Base-by-base conservation (phyloP, 2,888 invertebrate species). In the Antheraea yamamai region DNA sequence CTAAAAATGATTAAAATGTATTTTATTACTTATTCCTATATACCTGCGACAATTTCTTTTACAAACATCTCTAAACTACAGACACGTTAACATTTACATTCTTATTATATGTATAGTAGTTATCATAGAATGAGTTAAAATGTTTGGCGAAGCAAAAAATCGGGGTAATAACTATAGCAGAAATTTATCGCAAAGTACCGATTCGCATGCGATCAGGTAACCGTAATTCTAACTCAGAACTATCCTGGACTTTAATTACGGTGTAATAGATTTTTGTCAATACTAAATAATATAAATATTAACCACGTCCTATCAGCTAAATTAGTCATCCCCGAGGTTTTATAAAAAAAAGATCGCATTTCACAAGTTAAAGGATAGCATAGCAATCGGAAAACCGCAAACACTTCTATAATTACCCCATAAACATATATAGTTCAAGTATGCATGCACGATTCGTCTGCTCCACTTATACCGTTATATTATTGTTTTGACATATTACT, bases 371-470 rank as follows among this genome's bases (percentile, higher is more conserved):
- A 58, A 1, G 58, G 58, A 58, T n/a, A 58, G n/a, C 6, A n/a
- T 7, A n/a, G 6, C 58, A 58, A n/a, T 58, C 58, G 58, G n/a
- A 58, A 58, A 58, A 30, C 58, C 58, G n/a, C 58, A 58, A 58
- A 2, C 58, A n/a, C 10, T 58, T 58, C 58, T n/a, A 58, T 58
- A 58, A n/a, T 58, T 58, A 64, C 26, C 12, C 12, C 3, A 26
- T 64, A 64, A 20, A 58, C n/a, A 61, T 64, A 61, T 64, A 26
- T 14, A 64, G 64, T 64, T 64, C 64, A 55, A 26, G 64, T 77
- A 35, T 75, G 75, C 72, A 71, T 74, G 58, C 23, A 70, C 8
- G 18, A 26, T 30, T 7, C n/a, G 51, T 64, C 26, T 52, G 39
- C 18, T 23, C 61, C 58, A 58, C 72, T 18, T 58, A 26, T 52